These are phyloP conservation scores for Amyelois transitella DNA, from an alignment of 1,140 invertebrate genomes.

Conservation along the genomic window DNA sequence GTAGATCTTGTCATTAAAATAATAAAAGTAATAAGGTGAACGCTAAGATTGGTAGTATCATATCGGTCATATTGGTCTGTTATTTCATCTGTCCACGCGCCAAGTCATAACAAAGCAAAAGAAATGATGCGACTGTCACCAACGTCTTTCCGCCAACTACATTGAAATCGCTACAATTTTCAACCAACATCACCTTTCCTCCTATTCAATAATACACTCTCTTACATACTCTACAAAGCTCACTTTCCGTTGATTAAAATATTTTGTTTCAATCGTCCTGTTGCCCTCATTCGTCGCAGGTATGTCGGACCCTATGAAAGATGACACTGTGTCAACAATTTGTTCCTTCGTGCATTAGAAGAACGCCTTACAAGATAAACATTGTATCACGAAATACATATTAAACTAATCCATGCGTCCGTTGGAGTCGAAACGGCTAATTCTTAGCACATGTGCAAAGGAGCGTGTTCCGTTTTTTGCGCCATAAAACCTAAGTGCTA, in stretches of 20 bases:
- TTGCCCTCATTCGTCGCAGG: conserved; percentile 38
- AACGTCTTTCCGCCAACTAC: conserved; percentile 43
- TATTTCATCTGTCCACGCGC: conserved; percentile 60
- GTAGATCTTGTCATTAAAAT: neutral
- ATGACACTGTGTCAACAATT: conserved; percentile 68
- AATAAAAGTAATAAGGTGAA: neutral
- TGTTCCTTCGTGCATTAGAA: conserved; percentile 50
- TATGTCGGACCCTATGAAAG: conserved; percentile 53
- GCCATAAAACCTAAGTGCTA: conserved; percentile 59
- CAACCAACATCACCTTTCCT: conserved; percentile 22
- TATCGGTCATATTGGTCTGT: conserved; percentile 22
- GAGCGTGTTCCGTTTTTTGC: conserved; percentile 47
- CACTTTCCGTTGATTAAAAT: conserved; percentile 24
- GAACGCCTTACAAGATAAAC: conserved; percentile 61
- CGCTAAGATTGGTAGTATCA: conserved; percentile 7
- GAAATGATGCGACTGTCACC: conserved; percentile 52
- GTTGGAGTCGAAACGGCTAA: conserved; percentile 44
- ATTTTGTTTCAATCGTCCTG: conserved; percentile 7
- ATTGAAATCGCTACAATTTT: conserved; percentile 30
- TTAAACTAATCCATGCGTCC: conserved; percentile 65
- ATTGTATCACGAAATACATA: conserved; percentile 66
- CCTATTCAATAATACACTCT: conserved; percentile 8
- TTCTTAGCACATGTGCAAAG: conserved; percentile 55
- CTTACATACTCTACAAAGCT: conserved; percentile 26
- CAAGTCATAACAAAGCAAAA: conserved; percentile 40